phyloP scores from a whole-genome alignment of 2,113 vertebrate genomes.

The Scytalopus superciliaris region DNA sequence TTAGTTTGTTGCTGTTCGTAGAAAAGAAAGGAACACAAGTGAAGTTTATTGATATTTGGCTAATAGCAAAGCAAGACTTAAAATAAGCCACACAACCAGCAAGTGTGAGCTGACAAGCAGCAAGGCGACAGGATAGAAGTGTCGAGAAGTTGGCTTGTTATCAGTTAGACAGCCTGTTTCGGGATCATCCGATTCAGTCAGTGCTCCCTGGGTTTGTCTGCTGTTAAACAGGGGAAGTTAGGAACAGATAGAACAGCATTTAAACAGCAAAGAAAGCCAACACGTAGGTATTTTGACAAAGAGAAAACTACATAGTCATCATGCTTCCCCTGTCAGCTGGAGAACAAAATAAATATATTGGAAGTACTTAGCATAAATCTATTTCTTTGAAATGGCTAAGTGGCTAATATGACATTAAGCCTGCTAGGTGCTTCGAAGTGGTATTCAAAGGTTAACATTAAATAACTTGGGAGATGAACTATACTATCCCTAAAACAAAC shows the following conservation, averaged over 20 bases:
- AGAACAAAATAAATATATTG: no score
- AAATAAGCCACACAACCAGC: slow-evolving; percentile 99
- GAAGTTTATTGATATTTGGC: slow-evolving; percentile 99
- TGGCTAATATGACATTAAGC: not conserved
- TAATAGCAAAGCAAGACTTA: slow-evolving; percentile 99
- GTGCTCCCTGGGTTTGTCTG: slow-evolving; percentile 90
- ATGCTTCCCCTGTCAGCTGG: no score
- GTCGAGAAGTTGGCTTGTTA: slow-evolving; percentile 97
- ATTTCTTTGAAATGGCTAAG: no score
- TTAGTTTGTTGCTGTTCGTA: slow-evolving; percentile 71
- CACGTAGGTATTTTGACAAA: slow-evolving; percentile 44
- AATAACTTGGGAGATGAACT: not conserved
- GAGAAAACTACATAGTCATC: not conserved
- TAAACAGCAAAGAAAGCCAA: slow-evolving; percentile 70
- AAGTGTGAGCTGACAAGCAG: slow-evolving; percentile 99
- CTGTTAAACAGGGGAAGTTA: slow-evolving; percentile 84
- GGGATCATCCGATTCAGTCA: slow-evolving; percentile 93
- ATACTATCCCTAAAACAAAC: not conserved
- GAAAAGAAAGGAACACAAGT: slow-evolving; percentile 72
- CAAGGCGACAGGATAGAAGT: slow-evolving; percentile 99
- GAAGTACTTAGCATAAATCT: no score
- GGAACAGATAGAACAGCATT: slow-evolving; percentile 75
- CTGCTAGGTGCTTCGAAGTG: not conserved
- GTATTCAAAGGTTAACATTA: not conserved
- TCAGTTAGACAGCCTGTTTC: slow-evolving; percentile 92